These are phyloP conservation scores for Saccopteryx bilineata DNA, from an alignment of 2,113 vertebrate genomes.

Conservation along the genomic window DNA sequence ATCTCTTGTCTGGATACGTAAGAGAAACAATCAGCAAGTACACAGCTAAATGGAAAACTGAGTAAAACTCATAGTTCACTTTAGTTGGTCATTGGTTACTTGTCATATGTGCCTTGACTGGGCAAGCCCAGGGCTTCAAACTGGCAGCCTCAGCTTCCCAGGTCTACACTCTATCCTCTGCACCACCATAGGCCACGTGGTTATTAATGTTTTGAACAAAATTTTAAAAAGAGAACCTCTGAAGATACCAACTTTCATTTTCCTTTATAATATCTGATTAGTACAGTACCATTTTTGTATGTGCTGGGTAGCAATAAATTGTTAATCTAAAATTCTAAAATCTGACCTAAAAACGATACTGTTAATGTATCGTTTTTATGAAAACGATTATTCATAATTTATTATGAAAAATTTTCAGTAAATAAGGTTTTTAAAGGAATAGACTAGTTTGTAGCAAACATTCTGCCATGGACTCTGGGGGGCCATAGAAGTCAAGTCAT, in stretches of 20 bases:
- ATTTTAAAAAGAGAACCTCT: neutral
- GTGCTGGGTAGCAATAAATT: neutral
- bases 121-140: no score
- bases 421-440: neutral
- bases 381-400: no score
- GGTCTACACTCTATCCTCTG: no score
- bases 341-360: neutral
- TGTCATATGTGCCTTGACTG: no score
- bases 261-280: slow-evolving; percentile 24
- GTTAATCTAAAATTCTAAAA: slow-evolving; percentile 42
- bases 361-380: no score
- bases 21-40: no score
- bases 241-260: slow-evolving; percentile 2
- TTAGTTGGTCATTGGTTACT: no score
- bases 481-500: neutral
- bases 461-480: neutral
- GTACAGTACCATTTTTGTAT: neutral
- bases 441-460: neutral
- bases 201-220: slow-evolving; percentile 11
- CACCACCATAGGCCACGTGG: no score
- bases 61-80: no score
- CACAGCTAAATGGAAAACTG: no score
- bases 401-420: neutral
- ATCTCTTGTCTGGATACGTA: no score
- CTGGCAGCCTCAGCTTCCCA: no score